Evolutionary conservation across 2,888 invertebrate species (phyloP).

Genomic region (Tipula confusa): DNA sequence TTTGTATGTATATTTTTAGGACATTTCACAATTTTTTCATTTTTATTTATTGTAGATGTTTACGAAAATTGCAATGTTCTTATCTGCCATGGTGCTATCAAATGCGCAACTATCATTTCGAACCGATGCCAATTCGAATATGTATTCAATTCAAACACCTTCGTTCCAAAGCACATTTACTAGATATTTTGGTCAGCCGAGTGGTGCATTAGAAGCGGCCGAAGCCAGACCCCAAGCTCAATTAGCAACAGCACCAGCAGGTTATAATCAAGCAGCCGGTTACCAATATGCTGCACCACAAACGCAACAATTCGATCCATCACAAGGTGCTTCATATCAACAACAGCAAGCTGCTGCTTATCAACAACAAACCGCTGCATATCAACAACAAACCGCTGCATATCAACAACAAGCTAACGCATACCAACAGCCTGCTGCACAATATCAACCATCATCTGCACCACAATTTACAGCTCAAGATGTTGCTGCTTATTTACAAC

Average conservation of each 20-base stretch:
- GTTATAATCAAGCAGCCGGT: background rate
- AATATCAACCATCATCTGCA: background rate
- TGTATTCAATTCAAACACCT: slow-evolving; percentile 47
- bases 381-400: slow-evolving; percentile 30
- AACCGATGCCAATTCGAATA: slow-evolving; percentile 46
- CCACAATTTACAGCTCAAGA: slow-evolving; percentile 29
- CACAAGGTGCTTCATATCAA: slow-evolving; percentile 27
- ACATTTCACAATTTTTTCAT: background rate
- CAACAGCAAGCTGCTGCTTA: slow-evolving; percentile 27
- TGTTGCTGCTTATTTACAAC: slow-evolving; percentile 31
- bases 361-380: slow-evolving; percentile 30
- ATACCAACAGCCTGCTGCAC: background rate
- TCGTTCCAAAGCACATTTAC: slow-evolving; percentile 47
- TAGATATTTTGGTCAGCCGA: slow-evolving; percentile 44
- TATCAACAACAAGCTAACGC: slow-evolving; percentile 30
- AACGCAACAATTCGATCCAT: slow-evolving; percentile 28
- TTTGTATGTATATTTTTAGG: background rate
- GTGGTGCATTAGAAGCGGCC: slow-evolving; percentile 36
- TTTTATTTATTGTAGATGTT: background rate
- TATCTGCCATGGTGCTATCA: background rate
- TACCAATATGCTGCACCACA: slow-evolving; percentile 32
- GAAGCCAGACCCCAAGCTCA: slow-evolving; percentile 37
- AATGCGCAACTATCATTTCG: slow-evolving; percentile 47
- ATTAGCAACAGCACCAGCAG: slow-evolving; percentile 38
- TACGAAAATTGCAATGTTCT: background rate